A percentile compares a stretch with the other conserved stretches of the same genome.
Conservation (phyloP, 2,113 vertebrate species). For the Plestiodon gilberti region DNA sequence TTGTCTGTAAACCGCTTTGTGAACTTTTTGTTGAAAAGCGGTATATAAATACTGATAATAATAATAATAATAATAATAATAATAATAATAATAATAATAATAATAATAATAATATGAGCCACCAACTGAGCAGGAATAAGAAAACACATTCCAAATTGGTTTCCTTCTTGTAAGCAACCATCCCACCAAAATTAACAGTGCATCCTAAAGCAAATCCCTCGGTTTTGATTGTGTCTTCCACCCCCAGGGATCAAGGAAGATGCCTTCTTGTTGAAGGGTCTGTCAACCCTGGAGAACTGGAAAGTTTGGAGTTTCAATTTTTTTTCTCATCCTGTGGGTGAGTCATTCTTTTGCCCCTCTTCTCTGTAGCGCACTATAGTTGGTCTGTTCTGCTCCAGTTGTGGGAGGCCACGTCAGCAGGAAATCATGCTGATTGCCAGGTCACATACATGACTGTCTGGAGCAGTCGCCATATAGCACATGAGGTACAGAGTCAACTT, state of each 20-base stretch:
- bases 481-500: conserved; percentile 37
- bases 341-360: conserved; percentile 59
- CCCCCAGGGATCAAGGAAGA: neutral
- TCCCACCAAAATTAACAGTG: neutral
- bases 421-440: conserved; percentile 74
- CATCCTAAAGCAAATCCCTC: neutral
- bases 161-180: neutral
- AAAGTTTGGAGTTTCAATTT: conserved; percentile 31
- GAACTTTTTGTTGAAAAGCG: too few species aligned
- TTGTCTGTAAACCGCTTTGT: too few species aligned
- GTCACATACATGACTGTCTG: conserved; percentile 74
- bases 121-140: neutral
- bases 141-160: conserved; percentile 9
- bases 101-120: neutral
- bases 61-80: too few species aligned
- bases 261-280: neutral
- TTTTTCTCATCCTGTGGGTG: conserved; percentile 55
- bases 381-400: conserved; percentile 68
- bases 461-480: conserved; percentile 50
- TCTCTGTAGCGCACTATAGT: conserved; percentile 63
- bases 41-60: too few species aligned
- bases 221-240: neutral
- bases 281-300: conserved; percentile 33
- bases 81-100: too few species aligned
- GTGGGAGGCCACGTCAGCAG: conserved; percentile 82